Conservation (phyloP, 2,797 vertebrate species). For the Glossophaga mutica region DNA sequence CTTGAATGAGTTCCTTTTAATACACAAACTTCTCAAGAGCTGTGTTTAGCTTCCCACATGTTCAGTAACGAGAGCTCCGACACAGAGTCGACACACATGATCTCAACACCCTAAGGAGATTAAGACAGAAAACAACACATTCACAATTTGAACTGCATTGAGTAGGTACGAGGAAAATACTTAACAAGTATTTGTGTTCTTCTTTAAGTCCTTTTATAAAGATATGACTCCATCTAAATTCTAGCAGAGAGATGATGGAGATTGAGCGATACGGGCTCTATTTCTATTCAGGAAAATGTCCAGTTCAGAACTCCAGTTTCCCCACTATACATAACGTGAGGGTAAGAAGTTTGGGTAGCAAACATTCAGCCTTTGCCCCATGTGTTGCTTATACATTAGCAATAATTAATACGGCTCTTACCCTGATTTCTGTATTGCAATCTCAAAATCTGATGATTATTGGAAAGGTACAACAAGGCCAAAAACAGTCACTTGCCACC, state of each 20-base stretch:
- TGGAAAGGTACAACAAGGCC: background rate
- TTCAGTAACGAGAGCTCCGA: background rate
- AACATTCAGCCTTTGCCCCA: background rate
- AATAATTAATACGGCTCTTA: background rate
- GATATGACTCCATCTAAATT: background rate
- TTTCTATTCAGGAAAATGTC: background rate
- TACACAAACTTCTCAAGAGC: background rate
- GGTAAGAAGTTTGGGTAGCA: background rate
- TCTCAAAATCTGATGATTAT: background rate
- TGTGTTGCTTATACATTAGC: background rate
- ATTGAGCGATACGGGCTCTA: background rate
- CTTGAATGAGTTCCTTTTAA: background rate
- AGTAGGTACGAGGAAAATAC: background rate
- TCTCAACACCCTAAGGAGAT: background rate
- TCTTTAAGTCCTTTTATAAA: background rate
- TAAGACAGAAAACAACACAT: background rate
- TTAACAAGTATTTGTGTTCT: background rate
- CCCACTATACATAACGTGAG: background rate
- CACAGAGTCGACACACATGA: background rate
- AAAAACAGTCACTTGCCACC: background rate
- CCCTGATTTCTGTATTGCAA: background rate
- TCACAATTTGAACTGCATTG: background rate
- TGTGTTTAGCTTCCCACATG: background rate
- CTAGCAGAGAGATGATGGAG: background rate
- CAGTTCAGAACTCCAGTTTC: background rate